Evolutionary conservation across 2,113 vertebrate species (phyloP).

Genomic region (Sorex araneus): DNA sequence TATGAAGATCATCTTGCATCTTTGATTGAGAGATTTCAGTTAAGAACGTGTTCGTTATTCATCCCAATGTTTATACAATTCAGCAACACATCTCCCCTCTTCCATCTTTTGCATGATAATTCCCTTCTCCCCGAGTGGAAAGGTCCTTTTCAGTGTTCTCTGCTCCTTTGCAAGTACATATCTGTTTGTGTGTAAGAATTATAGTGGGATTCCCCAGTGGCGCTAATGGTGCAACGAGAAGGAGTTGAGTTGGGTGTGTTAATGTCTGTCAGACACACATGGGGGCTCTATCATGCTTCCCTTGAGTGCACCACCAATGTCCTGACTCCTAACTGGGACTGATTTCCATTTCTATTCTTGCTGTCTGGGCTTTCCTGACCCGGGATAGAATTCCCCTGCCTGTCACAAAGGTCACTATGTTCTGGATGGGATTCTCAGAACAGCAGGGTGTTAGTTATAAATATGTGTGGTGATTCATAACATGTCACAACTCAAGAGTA

Average conservation of each 20-base stretch:
- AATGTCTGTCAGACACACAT: not conserved
- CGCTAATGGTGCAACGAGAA: not conserved
- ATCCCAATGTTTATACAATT: not conserved
- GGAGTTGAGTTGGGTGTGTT: not conserved
- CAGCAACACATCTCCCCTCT: not conserved
- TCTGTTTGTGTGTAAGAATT: not conserved
- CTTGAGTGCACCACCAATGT: not conserved
- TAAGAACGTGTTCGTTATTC: not conserved
- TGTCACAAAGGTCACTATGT: slow-evolving; percentile 48
- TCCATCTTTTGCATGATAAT: not conserved
- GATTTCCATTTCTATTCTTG: not conserved
- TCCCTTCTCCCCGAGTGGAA: not conserved
- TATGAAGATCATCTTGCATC: not conserved
- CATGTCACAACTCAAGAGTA: slow-evolving; percentile 52
- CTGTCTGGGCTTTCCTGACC: slow-evolving; percentile 47
- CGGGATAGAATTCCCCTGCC: not conserved
- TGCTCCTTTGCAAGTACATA: slow-evolving; percentile 7
- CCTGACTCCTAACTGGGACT: not conserved
- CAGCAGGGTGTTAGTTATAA: slow-evolving; percentile 22
- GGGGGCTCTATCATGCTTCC: not conserved
- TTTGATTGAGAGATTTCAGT: not conserved
- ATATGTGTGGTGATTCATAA: not conserved
- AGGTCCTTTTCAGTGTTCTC: not conserved
- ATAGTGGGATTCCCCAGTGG: not conserved
- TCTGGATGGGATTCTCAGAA: slow-evolving; percentile 16